Evolutionary conservation across 2,113 vertebrate genomes (phyloP), one percentile per base, ranked within the genome.

Genomic region (Chaetura pelagica): DNA sequence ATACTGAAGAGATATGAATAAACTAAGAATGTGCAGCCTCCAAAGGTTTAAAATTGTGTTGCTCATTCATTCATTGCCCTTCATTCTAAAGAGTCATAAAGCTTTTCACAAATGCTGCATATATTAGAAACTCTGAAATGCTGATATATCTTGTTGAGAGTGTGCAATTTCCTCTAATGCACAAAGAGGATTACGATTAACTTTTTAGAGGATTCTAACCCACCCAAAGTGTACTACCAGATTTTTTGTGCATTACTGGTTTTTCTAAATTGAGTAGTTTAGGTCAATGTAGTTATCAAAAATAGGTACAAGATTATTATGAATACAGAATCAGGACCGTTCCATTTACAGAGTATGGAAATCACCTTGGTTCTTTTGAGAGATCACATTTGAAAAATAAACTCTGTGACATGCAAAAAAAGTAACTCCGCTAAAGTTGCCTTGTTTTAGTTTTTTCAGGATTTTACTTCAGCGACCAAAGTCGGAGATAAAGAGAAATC

Each of bases 401-500:
- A 30, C 9, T 69, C 35, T 2, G 1, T 14, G 35, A 67, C 32
- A 46, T 1, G 18, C 35, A 85, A 26, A 46, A 46, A 0, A 1
- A 76, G 19, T 29, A 89, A 59, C 7, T 52, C 26, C 46, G 79
- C 7, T n/a, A 4, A 71, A 75, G 22, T 44, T 62, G 83, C 30
- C 11, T 34, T 34, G 75, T 51, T 52, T 42, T 62, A 62, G n/a
- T 54, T 3, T 32, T 92, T 94, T n/a, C 15, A 63, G 32, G 38
- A 87, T 81, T 63, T 77, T 24, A 54, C 7, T 58, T 11, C 35
- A 29, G 7, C 55, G 32, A 18, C 15, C n/a, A 46, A 63, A 93
- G 27, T 46, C 10, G 90, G 44, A 64, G 8, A 78, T 15, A 16
- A 84, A 80, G 24, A 46, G 4, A 78, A 58, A 17, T 23, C 22